These are phyloP conservation scores for Callipepla californica DNA, from an alignment of 2,113 vertebrate species.

Conservation along the genomic window DNA sequence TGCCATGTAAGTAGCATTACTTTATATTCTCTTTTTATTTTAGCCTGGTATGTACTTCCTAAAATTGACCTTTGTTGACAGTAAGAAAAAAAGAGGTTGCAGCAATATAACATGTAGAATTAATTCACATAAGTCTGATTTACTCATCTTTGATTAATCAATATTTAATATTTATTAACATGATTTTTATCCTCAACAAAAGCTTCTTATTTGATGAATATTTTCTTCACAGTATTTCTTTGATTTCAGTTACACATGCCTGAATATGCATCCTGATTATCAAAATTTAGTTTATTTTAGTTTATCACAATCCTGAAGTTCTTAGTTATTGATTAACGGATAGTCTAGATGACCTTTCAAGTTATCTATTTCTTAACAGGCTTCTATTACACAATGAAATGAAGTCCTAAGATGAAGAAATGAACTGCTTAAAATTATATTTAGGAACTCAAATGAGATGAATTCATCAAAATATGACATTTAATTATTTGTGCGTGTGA, in stretches of 20 bases:
- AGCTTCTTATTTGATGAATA: not conserved
- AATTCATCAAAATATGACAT: constrained; percentile 24
- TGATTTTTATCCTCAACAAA: not conserved
- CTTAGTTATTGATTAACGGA: not conserved
- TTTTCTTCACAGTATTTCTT: not conserved
- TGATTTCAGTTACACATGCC: not conserved
- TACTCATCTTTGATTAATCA: not conserved
- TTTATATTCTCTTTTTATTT: not conserved
- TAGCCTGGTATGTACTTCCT: not conserved
- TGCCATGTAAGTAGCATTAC: not conserved
- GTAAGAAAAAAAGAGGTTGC: not conserved
- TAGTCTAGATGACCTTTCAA: not conserved
- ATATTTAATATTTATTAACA: not conserved
- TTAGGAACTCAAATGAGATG: not conserved
- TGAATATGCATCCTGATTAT: not conserved
- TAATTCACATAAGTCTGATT: not conserved
- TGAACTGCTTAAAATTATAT: not conserved
- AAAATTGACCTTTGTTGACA: not conserved
- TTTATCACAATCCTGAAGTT: not conserved
- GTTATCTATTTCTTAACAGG: not conserved
- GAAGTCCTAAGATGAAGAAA: not conserved
- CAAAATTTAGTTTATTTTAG: not conserved
- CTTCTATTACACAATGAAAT: not conserved
- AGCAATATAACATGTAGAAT: not conserved
- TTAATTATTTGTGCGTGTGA: constrained; percentile 11